Evolutionary conservation across 2,888 invertebrate species (phyloP).

Genomic region (Spicauda simplicius): DNA sequence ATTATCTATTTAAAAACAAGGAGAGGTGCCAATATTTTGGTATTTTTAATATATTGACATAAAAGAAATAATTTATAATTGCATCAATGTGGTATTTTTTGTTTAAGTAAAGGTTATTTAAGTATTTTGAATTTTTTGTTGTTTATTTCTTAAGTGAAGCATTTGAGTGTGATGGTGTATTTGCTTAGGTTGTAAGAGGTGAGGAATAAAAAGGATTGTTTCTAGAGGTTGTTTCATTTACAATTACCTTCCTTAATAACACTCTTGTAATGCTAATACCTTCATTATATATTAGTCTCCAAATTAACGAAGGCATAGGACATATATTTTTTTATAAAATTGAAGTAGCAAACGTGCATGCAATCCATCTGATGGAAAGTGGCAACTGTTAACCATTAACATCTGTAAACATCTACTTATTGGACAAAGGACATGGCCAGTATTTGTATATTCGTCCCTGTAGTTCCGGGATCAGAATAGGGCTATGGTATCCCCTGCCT

Average conservation of each 20-base stretch:
- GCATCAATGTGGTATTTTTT: not conserved
- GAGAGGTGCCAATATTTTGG: not conserved
- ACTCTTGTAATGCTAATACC: not conserved
- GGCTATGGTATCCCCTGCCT: no score
- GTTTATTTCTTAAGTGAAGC: conserved; percentile 8
- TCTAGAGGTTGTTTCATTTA: not conserved
- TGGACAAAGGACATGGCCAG: no score
- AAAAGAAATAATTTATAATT: not conserved
- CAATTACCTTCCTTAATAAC: not conserved
- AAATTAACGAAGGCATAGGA: no score
- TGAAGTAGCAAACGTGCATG: no score
- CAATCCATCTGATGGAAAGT: no score
- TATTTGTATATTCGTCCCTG: no score
- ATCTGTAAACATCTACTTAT: no score
- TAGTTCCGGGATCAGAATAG: no score
- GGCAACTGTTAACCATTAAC: no score
- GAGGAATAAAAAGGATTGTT: conserved; percentile 9
- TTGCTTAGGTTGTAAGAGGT: conserved; percentile 6
- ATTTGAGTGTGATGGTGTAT: conserved; percentile 2
- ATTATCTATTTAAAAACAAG: not conserved
- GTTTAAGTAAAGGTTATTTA: not conserved
- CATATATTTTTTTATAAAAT: no score
- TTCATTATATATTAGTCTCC: no score
- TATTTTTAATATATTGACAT: not conserved
- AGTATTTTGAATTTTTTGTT: conserved; percentile 6